Percentiles rank a stretch among this genome's conserved stretches.
Conservation (phyloP, 2,888 invertebrate species). For the Lasioglossum lativentre region DNA sequence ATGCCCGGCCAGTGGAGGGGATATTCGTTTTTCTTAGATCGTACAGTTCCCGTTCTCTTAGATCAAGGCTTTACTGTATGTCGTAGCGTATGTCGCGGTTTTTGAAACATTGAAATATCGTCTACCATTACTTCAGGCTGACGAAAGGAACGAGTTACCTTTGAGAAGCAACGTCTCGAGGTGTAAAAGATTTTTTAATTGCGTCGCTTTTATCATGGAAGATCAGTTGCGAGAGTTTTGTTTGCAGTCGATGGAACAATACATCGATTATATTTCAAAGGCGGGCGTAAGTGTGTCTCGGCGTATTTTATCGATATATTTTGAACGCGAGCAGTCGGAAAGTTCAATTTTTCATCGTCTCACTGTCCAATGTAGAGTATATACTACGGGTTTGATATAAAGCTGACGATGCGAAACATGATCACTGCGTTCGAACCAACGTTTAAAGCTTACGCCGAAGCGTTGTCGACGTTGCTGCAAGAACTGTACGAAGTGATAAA, state of each 20-base stretch:
- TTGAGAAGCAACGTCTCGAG: slow-evolving; percentile 88
- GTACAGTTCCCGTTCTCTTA: too few species aligned
- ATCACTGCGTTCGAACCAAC: slow-evolving; percentile 90
- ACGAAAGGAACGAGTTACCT: slow-evolving; percentile 89
- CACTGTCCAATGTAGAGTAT: slow-evolving; percentile 85
- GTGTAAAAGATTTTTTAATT: slow-evolving; percentile 93
- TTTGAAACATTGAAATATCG: neutral
- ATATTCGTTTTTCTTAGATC: too few species aligned
- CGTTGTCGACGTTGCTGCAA: slow-evolving; percentile 90
- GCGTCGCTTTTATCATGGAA: slow-evolving; percentile 94
- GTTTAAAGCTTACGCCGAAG: slow-evolving; percentile 90
- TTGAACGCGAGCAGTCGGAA: neutral
- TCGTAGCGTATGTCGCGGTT: too few species aligned
- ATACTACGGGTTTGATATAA: slow-evolving; percentile 90
- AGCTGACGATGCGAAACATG: slow-evolving; percentile 87
- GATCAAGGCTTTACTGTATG: too few species aligned
- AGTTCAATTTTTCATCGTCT: neutral
- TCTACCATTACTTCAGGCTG: slow-evolving; percentile 85
- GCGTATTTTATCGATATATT: neutral
- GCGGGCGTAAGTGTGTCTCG: slow-evolving; percentile 25
- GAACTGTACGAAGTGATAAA: slow-evolving; percentile 90
- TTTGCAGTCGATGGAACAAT: slow-evolving; percentile 92
- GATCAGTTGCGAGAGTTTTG: slow-evolving; percentile 93
- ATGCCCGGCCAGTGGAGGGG: too few species aligned
- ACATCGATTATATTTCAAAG: slow-evolving; percentile 87